Percentiles rank a stretch among this genome's conserved stretches.
Evolutionary conservation across 2,797 vertebrate species (phyloP).

Genomic region (Acanthornis magna): DNA sequence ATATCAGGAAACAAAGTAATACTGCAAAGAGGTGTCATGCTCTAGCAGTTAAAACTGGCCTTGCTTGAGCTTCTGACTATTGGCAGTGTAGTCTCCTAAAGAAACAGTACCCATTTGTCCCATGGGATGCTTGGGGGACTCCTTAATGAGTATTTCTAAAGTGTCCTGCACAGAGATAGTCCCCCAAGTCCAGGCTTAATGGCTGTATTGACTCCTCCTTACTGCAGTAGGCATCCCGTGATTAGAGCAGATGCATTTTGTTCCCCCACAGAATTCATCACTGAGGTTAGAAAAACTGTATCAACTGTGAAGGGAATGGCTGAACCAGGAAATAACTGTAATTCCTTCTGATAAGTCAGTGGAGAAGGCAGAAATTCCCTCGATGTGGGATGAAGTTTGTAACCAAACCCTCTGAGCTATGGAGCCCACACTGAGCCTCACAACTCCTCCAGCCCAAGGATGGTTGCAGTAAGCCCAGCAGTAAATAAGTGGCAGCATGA

Average conservation of each 20-base stretch:
- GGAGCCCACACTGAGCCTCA: neutral
- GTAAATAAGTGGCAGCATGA: neutral
- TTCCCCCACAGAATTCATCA: neutral
- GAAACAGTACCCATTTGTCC: neutral
- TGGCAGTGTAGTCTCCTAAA: neutral
- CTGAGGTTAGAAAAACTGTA: neutral
- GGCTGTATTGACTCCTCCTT: neutral
- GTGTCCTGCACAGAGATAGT: neutral
- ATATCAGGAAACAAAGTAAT: neutral
- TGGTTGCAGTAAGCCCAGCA: neutral
- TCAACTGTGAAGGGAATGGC: neutral
- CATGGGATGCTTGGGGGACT: neutral
- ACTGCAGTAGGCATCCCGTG: neutral
- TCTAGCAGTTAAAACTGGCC: neutral
- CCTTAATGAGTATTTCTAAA: neutral
- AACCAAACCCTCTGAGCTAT: neutral
- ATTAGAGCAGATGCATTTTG: neutral
- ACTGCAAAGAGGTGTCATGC: neutral
- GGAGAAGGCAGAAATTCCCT: neutral
- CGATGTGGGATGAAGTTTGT: neutral
- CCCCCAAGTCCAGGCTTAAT: neutral
- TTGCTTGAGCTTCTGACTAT: neutral
- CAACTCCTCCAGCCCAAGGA: neutral
- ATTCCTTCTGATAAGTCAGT: neutral
- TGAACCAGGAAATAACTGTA: neutral